phyloP scores from a whole-genome alignment of 2,113 vertebrate species.

The Erythrolamprus reginae region DNA sequence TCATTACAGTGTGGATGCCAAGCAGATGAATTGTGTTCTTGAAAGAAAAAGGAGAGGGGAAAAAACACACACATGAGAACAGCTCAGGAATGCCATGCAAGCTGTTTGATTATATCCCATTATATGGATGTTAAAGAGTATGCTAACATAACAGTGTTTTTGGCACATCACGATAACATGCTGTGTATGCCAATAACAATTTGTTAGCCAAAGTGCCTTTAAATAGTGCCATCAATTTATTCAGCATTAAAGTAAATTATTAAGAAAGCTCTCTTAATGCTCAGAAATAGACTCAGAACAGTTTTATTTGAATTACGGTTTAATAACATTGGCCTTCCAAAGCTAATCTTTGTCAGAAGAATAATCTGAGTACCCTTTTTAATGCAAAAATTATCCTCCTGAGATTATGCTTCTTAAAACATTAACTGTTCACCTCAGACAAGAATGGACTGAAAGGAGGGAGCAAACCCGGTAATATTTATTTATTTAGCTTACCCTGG shows the following conservation, averaged over 20 bases:
- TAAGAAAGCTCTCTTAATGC: constrained; percentile 39
- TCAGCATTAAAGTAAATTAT: constrained; percentile 46
- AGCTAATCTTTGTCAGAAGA: constrained; percentile 24
- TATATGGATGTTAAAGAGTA: constrained; percentile 32
- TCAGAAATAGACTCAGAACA: constrained; percentile 31
- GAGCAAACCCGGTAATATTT: background rate
- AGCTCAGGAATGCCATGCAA: constrained; percentile 17
- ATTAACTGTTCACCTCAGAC: constrained; percentile 21
- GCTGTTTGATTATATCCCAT: constrained; percentile 27
- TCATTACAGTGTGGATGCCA: background rate
- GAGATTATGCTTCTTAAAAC: constrained; percentile 5
- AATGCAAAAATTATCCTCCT: constrained; percentile 25
- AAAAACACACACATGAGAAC: constrained; percentile 37
- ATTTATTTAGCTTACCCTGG: background rate
- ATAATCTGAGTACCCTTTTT: constrained; percentile 26
- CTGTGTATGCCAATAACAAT: constrained; percentile 30
- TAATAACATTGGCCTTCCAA: constrained; percentile 29
- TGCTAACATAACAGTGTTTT: constrained; percentile 37
- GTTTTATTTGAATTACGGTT: constrained; percentile 35
- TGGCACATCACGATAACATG: constrained; percentile 32
- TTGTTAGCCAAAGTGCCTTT: constrained; percentile 44
- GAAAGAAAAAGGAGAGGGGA: background rate
- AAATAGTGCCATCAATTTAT: constrained; percentile 39
- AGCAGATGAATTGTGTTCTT: constrained; percentile 19
- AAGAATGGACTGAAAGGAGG: background rate